These are phyloP conservation scores for Maniola jurtina DNA, from an alignment of 1,140 invertebrate species.

Conservation along the genomic window DNA sequence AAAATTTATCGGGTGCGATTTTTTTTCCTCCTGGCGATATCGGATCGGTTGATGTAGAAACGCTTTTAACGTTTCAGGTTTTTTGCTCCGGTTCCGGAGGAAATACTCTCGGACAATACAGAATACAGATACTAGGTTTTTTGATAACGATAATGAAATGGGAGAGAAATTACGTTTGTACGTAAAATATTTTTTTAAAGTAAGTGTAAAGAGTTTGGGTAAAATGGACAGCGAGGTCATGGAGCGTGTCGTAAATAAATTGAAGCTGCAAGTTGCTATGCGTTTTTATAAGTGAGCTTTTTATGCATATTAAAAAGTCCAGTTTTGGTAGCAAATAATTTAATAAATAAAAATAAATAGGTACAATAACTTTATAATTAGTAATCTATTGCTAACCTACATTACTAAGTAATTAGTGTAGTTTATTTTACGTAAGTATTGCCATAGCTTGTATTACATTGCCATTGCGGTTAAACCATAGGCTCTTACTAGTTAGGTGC, in stretches of 20 bases:
- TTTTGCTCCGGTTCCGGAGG: background rate
- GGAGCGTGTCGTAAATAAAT: background rate
- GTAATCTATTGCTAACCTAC: too few species aligned
- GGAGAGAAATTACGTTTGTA: background rate
- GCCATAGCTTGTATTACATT: too few species aligned
- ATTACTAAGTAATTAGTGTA: too few species aligned
- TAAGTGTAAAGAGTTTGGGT: background rate
- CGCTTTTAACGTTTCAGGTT: conserved; percentile 1
- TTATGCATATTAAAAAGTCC: background rate
- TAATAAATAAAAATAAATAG: too few species aligned
- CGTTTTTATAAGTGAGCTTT: background rate
- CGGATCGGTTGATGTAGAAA: background rate
- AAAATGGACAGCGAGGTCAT: background rate
- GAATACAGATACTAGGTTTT: background rate
- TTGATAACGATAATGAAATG: background rate
- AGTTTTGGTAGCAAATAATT: too few species aligned
- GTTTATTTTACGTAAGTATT: too few species aligned
- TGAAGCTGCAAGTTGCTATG: background rate
- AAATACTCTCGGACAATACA: conserved; percentile 5
- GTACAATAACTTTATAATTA: too few species aligned
- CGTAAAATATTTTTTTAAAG: background rate
- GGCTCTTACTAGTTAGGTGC: too few species aligned
- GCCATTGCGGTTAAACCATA: too few species aligned
- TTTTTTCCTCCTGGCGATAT: background rate
- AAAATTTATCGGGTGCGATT: too few species aligned